A percentile compares a stretch with the other conserved stretches of the same genome.
These are phyloP conservation scores for Spodoptera frugiperda DNA, from an alignment of 1,140 invertebrate species.

Conservation along the genomic window DNA sequence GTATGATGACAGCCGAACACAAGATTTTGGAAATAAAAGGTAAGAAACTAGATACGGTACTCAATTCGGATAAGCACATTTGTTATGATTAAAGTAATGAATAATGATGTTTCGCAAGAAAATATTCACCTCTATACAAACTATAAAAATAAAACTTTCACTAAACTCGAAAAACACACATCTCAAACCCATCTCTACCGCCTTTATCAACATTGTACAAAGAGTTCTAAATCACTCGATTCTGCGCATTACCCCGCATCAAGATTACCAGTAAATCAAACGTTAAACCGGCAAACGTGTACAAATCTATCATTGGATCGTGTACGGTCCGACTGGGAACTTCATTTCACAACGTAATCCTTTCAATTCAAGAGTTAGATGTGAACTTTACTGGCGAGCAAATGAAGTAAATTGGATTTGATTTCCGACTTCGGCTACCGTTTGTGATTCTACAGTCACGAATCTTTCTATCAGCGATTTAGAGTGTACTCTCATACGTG, in stretches of 20 bases:
- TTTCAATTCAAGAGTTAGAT: constrained; percentile 80
- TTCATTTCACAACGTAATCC: constrained; percentile 77
- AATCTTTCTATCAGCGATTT: constrained; percentile 74
- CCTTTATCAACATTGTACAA: constrained; percentile 14
- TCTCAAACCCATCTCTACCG: background rate
- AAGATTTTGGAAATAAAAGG: too few relatives aligned
- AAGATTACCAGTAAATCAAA: constrained; percentile 49
- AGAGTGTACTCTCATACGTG: constrained; percentile 65
- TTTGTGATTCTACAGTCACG: constrained; percentile 77
- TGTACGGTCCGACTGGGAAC: constrained; percentile 62
- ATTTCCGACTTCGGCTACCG: constrained; percentile 76
- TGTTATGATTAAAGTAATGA: too few relatives aligned
- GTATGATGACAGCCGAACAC: too few relatives aligned
- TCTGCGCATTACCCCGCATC: constrained; percentile 36
- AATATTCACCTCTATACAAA: too few relatives aligned
- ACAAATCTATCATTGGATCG: constrained; percentile 62
- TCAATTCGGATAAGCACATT: too few relatives aligned
- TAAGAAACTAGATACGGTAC: too few relatives aligned
- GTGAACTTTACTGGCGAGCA: constrained; percentile 79
- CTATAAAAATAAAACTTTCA: too few relatives aligned
- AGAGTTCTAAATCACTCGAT: constrained; percentile 44
- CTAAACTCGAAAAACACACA: too few relatives aligned
- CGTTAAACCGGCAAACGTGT: constrained; percentile 51
- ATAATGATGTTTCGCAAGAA: too few relatives aligned
- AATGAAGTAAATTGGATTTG: constrained; percentile 84